phyloP scores from a whole-genome alignment of 2,797 vertebrate species.

The Acanthurus lineatus region DNA sequence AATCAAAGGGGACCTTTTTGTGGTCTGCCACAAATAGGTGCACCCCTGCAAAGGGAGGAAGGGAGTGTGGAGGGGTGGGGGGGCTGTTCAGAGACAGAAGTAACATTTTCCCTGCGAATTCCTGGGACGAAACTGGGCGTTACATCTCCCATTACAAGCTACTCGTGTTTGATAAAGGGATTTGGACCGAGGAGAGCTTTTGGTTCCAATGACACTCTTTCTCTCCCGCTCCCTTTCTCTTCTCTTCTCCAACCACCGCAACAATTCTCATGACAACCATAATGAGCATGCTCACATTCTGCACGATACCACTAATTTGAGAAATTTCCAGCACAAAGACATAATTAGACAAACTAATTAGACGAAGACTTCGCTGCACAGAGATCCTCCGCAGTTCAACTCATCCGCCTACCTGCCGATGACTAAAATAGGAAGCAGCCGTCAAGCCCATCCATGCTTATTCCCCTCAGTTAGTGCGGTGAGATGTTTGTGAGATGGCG shows the following conservation, averaged over 20 bases:
- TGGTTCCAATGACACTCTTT: constrained; percentile 65
- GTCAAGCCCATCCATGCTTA: constrained; percentile 83
- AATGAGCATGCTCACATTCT: constrained; percentile 88
- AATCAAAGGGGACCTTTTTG: constrained; percentile 81
- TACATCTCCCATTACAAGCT: constrained; percentile 52
- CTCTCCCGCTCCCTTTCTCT: constrained; percentile 55
- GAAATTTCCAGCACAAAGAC: constrained; percentile 91
- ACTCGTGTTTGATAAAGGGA: constrained; percentile 65
- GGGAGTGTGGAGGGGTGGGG: neutral
- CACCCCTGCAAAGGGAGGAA: constrained; percentile 27
- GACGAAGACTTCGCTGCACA: constrained; percentile 85
- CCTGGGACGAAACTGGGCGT: constrained; percentile 36
- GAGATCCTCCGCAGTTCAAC: constrained; percentile 89
- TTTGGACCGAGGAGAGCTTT: constrained; percentile 57
- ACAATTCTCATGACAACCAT: constrained; percentile 88
- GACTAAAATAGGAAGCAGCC: constrained; percentile 87
- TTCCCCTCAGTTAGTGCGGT: constrained; percentile 78
- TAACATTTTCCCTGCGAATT: constrained; percentile 55
- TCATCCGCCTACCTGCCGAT: constrained; percentile 87
- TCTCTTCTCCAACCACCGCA: constrained; percentile 74
- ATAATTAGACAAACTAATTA: constrained; percentile 92
- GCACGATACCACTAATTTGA: constrained; percentile 89
- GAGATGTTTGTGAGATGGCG: constrained; percentile 81
- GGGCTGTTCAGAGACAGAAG: constrained; percentile 55
- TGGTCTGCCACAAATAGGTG: constrained; percentile 73